phyloP scores from a whole-genome alignment of 2,888 invertebrate genomes.

The Gasteruption jaculator region DNA sequence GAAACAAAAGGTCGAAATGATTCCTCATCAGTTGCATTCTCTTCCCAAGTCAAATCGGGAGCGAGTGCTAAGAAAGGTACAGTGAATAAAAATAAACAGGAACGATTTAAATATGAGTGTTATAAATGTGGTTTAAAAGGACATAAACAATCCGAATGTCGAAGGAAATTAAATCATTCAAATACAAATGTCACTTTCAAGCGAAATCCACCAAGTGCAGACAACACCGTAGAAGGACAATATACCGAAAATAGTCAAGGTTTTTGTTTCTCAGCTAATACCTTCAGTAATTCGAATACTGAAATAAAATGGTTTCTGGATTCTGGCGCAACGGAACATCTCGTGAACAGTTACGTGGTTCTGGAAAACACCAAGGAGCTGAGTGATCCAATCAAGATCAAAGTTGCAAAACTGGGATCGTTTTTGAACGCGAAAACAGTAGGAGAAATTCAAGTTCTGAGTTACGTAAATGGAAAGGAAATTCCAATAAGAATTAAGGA shows the following conservation, averaged over 20 bases:
- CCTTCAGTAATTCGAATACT: background rate
- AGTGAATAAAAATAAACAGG: too few species aligned
- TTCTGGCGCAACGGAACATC: constrained; percentile 29
- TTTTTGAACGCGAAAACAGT: constrained; percentile 10
- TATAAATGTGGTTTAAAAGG: constrained; percentile 16
- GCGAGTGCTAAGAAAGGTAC: background rate
- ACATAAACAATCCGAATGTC: constrained; percentile 16
- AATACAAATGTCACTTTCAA: constrained; percentile 3
- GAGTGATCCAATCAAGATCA: constrained; percentile 21
- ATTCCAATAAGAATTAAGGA: constrained; percentile 18
- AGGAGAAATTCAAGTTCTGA: constrained; percentile 19
- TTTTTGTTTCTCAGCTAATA: constrained; percentile 11
- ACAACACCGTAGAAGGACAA: background rate
- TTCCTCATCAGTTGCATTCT: background rate
- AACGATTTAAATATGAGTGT: constrained; percentile 14
- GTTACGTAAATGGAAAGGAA: constrained; percentile 11
- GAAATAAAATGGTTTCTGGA: constrained; percentile 28
- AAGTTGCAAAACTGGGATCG: constrained; percentile 24
- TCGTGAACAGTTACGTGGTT: constrained; percentile 12
- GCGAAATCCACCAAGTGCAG: background rate
- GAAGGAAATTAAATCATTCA: too few species aligned
- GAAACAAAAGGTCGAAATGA: background rate
- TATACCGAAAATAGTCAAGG: background rate
- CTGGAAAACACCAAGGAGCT: constrained; percentile 20
- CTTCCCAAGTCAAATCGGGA: background rate